Evolutionary conservation across 2,888 invertebrate species (phyloP).

Genomic region (Nomada hirtipes): DNA sequence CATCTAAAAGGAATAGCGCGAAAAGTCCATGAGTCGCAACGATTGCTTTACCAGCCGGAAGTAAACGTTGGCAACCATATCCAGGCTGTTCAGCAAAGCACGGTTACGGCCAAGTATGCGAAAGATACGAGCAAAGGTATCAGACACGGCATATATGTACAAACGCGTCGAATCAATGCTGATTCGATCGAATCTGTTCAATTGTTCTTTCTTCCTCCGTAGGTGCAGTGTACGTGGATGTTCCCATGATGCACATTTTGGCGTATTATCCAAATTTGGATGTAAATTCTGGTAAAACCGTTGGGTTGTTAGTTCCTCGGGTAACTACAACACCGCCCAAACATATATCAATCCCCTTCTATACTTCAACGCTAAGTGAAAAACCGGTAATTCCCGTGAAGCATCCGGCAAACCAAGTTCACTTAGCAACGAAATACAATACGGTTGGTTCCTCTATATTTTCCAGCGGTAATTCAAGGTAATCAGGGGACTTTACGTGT

Average conservation of each 20-base stretch:
- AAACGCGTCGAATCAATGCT: too few species aligned
- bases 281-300: constrained; percentile 35
- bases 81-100: constrained; percentile 77
- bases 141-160: too few species aligned
- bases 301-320: constrained; percentile 59
- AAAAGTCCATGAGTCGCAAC: constrained; percentile 65
- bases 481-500: too few species aligned
- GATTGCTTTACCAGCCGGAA: constrained; percentile 77
- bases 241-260: constrained; percentile 78
- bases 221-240: constrained; percentile 77
- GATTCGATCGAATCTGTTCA: too few species aligned
- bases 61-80: constrained; percentile 77
- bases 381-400: constrained; percentile 70
- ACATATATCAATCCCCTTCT: constrained; percentile 76
- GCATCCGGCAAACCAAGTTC: constrained; percentile 72
- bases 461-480: constrained; percentile 20
- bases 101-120: constrained; percentile 73
- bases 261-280: constrained; percentile 77
- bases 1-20: constrained; percentile 51
- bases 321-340: constrained; percentile 65
- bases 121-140: constrained; percentile 72
- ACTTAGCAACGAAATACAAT: constrained; percentile 59
- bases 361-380: constrained; percentile 71
- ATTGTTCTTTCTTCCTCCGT: neutral
- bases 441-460: constrained; percentile 18